phyloP scores from a whole-genome alignment of 1,140 invertebrate species.

The Halesus radiatus region DNA sequence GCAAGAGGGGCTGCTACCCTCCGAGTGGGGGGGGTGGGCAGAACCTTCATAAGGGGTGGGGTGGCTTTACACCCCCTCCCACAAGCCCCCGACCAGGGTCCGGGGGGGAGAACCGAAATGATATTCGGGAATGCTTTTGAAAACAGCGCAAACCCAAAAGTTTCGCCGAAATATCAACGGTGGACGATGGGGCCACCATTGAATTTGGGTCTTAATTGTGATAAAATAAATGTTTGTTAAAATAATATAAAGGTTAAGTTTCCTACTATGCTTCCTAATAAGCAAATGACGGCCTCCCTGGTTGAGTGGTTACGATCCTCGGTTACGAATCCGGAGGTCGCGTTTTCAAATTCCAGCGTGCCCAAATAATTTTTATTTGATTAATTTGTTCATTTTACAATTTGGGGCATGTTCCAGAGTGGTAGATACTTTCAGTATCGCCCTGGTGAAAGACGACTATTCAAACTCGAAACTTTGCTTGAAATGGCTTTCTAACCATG shows the following conservation, averaged over 20 bases:
- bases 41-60: background rate
- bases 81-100: background rate
- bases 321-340: no score
- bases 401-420: no score
- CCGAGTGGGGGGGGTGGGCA: background rate
- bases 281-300: no score
- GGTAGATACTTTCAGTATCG: no score
- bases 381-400: no score
- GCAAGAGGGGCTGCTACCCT: background rate
- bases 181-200: background rate
- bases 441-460: no score
- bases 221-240: background rate
- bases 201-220: background rate
- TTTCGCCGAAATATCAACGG: slow-evolving; percentile 56
- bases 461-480: no score
- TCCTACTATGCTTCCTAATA: background rate
- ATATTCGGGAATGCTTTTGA: slow-evolving; percentile 58
- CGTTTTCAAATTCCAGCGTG: no score
- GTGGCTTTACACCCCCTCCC: background rate
- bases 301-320: no score
- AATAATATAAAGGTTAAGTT: background rate
- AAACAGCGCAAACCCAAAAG: slow-evolving; percentile 50
- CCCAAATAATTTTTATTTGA: no score
- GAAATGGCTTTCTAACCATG: no score
- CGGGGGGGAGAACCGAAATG: slow-evolving; percentile 46